Base-by-base conservation (phyloP, 1,140 invertebrate genomes). In the Drosophila pectinifera region DNA sequence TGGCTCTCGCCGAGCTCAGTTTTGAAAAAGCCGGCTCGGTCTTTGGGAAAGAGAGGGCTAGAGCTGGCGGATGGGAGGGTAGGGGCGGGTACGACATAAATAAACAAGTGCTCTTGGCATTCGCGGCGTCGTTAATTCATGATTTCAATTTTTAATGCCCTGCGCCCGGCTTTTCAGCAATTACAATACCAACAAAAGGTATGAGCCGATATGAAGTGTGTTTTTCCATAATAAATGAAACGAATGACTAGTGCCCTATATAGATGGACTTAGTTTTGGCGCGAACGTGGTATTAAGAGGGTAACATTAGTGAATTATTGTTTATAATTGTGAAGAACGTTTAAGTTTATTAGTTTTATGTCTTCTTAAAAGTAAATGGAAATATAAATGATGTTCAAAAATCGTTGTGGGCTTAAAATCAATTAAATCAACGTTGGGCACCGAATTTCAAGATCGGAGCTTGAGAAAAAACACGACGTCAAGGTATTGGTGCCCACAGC, bases 61-160 rank as follows among this genome's bases (percentile, higher is more conserved):
- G 43, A n/a, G 26, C 38, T 42, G 8, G 41, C 14, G 34, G 28
- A 2, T 11, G 18, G n/a, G 18, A 14, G 20, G 10, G 20, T 36
- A 11, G 24, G 36, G 6, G 51, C 49, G 58, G 58, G 31, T 43
- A 59, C 43, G 41, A 88, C 83, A 89, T 88, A 89, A 88, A 88
- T 88, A 88, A 88, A 89, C 83, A 88, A 88, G 83, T 88, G 83
- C 83, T 88, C 84, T 88, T 89, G 83, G 83, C 83, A 89, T 89
- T 89, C 76, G 84, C 62, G 69, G 79, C 76, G 83, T 88, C 84
- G 83, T 88, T 88, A 88, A 88, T 88, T 88, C 83, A 88, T 88
- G 83, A 88, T 88, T 88, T 88, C 80, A 88, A 89, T 88, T 83
- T 88, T 89, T 88, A 88, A 83, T 88, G 84, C 83, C 65, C 83